Percentiles rank a stretch among this genome's conserved stretches.
Evolutionary conservation across 2,888 invertebrate genomes (phyloP).

Genomic region (Eupithecia centaureata): DNA sequence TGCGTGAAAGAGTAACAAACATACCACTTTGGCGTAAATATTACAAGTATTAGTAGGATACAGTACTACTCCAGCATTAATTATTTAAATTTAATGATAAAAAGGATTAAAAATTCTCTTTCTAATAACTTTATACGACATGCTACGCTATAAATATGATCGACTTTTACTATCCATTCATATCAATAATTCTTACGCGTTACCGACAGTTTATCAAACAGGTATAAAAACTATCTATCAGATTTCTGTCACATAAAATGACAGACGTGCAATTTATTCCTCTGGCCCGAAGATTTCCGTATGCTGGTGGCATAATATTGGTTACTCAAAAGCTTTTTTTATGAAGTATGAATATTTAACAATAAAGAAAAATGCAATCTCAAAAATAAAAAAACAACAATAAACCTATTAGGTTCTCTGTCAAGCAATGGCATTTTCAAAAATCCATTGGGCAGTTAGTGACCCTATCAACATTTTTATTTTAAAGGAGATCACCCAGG

Average conservation of each 20-base stretch:
- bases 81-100: neutral
- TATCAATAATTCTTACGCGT: neutral
- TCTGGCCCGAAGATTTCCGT: neutral
- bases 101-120: neutral
- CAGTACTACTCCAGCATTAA: neutral
- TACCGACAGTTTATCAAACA: neutral
- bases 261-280: neutral
- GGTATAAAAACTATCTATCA: neutral
- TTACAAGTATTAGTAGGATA: neutral
- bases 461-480: too few species aligned
- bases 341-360: too few species aligned
- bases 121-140: neutral
- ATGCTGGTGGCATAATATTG: neutral
- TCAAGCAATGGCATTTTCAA: too few species aligned
- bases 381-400: too few species aligned
- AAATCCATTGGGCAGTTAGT: too few species aligned
- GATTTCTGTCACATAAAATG: neutral
- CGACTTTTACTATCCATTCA: neutral
- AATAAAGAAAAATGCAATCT: too few species aligned
- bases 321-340: neutral
- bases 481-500: too few species aligned
- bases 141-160: constrained; percentile 4
- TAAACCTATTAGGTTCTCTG: neutral
- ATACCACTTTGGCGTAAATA: too few species aligned
- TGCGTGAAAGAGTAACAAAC: too few species aligned